A percentile compares a stretch with the other conserved stretches of the same genome.
phyloP scores from a whole-genome alignment of 2,797 vertebrate genomes.

The Silurus aristotelis region DNA sequence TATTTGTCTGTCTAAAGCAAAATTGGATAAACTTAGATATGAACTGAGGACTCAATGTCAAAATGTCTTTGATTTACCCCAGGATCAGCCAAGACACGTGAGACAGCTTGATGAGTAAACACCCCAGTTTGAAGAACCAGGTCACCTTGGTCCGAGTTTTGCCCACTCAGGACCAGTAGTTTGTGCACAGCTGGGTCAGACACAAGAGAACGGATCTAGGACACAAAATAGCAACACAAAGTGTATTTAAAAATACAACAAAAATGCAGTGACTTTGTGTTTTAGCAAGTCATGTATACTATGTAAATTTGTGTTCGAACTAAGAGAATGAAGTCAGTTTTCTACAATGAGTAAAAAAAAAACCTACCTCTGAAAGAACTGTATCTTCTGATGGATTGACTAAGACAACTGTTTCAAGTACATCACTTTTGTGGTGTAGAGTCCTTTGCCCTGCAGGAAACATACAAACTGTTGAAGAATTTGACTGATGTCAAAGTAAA shows the following conservation, averaged over 20 bases:
- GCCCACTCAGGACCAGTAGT: conserved; percentile 92
- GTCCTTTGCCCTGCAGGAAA: conserved; percentile 88
- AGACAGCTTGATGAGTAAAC: conserved; percentile 85
- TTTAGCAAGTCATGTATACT: conserved; percentile 12
- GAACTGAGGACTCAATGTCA: background rate
- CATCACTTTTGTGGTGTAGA: conserved; percentile 89
- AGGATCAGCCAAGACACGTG: conserved; percentile 83
- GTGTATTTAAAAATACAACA: conserved; percentile 36
- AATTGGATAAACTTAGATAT: conserved; percentile 7
- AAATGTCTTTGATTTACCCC: conserved; percentile 72
- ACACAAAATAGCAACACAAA: conserved; percentile 50
- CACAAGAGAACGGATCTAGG: conserved; percentile 87
- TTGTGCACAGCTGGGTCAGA: conserved; percentile 88
- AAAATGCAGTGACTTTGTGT: conserved; percentile 4
- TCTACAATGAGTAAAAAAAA: background rate
- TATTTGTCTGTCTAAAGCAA: background rate
- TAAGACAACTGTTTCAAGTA: conserved; percentile 89
- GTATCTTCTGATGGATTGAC: conserved; percentile 90
- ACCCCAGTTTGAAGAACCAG: conserved; percentile 90
- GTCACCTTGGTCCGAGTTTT: conserved; percentile 90
- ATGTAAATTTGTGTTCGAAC: background rate
- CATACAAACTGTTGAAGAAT: background rate
- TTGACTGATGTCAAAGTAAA: background rate
- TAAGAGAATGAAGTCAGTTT: background rate
- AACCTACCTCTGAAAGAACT: conserved; percentile 84